phyloP scores from a whole-genome alignment of 2,888 invertebrate genomes.

The Drosophila multiciliata region DNA sequence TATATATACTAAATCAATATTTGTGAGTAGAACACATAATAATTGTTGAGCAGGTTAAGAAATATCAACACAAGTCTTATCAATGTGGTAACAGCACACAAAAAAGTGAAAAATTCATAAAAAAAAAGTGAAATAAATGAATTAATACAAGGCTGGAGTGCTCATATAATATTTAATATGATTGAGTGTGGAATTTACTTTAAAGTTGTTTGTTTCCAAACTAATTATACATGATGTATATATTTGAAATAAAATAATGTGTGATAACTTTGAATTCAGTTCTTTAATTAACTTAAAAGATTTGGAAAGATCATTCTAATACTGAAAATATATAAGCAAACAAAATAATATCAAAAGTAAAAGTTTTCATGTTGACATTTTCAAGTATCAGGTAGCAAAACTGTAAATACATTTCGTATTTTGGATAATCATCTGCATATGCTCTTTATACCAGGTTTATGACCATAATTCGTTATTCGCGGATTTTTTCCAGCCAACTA shows the following conservation, averaged over 20 bases:
- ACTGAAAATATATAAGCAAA: neutral
- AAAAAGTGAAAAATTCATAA: neutral
- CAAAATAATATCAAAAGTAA: neutral
- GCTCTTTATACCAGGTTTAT: constrained; percentile 4
- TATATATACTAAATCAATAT: constrained; percentile 1
- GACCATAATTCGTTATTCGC: constrained; percentile 16
- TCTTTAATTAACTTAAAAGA: neutral
- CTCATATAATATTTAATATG: neutral
- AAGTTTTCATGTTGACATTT: neutral
- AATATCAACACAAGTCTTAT: constrained; percentile 20
- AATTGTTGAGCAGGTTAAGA: constrained; percentile 51
- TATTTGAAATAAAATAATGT: neutral
- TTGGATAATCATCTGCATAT: constrained; percentile 32
- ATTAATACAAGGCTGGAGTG: neutral
- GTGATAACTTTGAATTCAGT: too few relatives aligned
- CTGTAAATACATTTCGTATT: neutral
- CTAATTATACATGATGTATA: neutral
- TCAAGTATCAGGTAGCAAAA: constrained; percentile 18
- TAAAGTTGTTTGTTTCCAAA: neutral
- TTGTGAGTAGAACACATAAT: constrained; percentile 1
- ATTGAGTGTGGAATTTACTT: neutral
- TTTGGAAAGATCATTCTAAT: neutral
- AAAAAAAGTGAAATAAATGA: neutral
- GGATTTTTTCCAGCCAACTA: constrained; percentile 49
- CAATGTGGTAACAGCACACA: constrained; percentile 4